These are phyloP conservation scores for Chondrilla cf. caribensis DNA, from an alignment of 37 sponge, comb jelly and placozoan genomes.

Conservation along the genomic window DNA sequence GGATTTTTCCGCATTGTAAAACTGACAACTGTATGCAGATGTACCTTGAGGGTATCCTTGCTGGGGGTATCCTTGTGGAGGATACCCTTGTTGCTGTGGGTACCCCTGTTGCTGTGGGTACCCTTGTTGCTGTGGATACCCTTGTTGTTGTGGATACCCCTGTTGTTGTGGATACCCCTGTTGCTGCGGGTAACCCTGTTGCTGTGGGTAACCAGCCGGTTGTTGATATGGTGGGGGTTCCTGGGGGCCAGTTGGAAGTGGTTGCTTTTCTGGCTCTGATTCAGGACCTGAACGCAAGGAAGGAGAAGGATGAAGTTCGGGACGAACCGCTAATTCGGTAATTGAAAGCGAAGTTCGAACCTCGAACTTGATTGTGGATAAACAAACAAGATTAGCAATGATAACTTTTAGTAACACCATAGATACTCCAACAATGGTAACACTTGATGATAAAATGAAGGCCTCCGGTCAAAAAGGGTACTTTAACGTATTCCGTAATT, in stretches of 20 bases:
- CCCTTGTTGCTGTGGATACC: neutral
- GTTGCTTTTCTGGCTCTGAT: neutral
- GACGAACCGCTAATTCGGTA: no score
- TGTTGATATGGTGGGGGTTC: neutral
- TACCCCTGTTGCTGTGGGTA: conserved; percentile 1
- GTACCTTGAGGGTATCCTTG: neutral
- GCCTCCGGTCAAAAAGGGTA: no score
- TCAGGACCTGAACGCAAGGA: neutral
- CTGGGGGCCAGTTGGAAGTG: neutral
- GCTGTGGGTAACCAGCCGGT: neutral
- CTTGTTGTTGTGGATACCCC: conserved; percentile 9
- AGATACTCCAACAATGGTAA: no score
- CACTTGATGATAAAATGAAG: no score
- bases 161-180: conserved; percentile 10
- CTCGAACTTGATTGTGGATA: no score
- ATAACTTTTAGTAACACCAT: no score
- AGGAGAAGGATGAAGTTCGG: no score
- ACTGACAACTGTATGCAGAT: no score
- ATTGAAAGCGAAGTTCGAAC: no score
- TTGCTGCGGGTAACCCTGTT: conserved; percentile 16
- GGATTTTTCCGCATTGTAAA: no score
- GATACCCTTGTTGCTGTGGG: conserved; percentile 9
- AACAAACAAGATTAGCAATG: no score
- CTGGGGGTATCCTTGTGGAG: neutral
- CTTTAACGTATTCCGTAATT: no score